Evolutionary conservation across 2,888 invertebrate genomes (phyloP).

Genomic region (Drosophila niveifrons): DNA sequence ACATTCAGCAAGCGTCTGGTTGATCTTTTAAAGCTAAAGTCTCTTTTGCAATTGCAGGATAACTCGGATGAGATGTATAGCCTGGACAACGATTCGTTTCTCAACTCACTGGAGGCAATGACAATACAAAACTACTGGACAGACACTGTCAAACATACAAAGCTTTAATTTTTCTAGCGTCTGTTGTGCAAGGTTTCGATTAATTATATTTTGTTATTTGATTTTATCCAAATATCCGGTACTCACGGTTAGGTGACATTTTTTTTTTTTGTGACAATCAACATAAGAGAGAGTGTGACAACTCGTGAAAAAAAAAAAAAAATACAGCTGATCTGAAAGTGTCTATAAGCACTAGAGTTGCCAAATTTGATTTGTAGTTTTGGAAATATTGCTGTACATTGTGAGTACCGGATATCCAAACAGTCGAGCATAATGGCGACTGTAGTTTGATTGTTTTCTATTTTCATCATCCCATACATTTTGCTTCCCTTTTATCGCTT

Average conservation of each 20-base stretch:
- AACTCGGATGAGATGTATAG: slow-evolving; percentile 98
- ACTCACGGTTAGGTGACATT: not conserved
- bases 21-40: not conserved
- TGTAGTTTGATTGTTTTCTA: not conserved
- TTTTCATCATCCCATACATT: slow-evolving; percentile 1
- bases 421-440: not conserved
- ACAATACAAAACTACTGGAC: slow-evolving; percentile 98
- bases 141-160: slow-evolving; percentile 95
- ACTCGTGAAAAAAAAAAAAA: too few species aligned
- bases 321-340: too few species aligned
- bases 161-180: slow-evolving; percentile 87
- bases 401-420: not conserved
- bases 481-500: slow-evolving; percentile 5
- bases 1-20: too few species aligned
- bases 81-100: slow-evolving; percentile 96
- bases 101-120: slow-evolving; percentile 96
- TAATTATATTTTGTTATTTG: not conserved
- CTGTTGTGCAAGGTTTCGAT: slow-evolving; percentile 15
- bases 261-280: not conserved
- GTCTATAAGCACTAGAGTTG: too few species aligned
- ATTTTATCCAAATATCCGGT: not conserved
- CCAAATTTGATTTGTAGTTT: not conserved
- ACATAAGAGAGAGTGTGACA: too few species aligned
- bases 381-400: not conserved
- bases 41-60: slow-evolving; percentile 87